phyloP scores from a whole-genome alignment of 2,113 vertebrate species.

The Gila orcuttii region DNA sequence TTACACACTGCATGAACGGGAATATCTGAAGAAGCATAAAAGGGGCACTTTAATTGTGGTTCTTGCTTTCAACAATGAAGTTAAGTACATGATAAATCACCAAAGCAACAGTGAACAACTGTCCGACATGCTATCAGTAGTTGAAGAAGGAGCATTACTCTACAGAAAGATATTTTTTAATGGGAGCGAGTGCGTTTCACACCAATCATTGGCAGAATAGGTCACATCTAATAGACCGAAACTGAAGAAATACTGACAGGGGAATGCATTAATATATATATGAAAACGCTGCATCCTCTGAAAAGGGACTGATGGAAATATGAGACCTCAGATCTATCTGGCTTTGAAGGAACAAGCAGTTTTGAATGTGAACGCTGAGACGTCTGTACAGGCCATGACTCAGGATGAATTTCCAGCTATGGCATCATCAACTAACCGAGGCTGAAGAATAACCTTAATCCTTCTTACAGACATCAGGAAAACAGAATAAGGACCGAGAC shows the following conservation, averaged over 20 bases:
- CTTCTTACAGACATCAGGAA: conserved; percentile 28
- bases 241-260: not conserved
- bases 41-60: not conserved
- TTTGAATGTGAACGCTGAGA: conserved; percentile 27
- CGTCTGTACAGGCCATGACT: conserved; percentile 27
- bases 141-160: not conserved
- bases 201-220: not conserved
- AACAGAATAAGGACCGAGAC: conserved; percentile 52
- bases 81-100: not conserved
- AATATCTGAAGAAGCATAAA: too few relatives aligned
- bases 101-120: not conserved
- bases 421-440: conserved; percentile 44
- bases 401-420: conserved; percentile 22
- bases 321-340: conserved; percentile 6
- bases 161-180: not conserved
- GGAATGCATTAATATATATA: conserved; percentile 8
- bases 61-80: not conserved
- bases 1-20: too few relatives aligned
- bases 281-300: conserved; percentile 28
- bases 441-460: conserved; percentile 26
- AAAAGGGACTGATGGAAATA: not conserved
- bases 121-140: not conserved
- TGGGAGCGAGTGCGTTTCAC: not conserved
- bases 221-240: not conserved
- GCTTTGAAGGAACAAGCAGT: conserved; percentile 34